Conservation (phyloP, 1,140 invertebrate species). For the Dreissena polymorpha region DNA sequence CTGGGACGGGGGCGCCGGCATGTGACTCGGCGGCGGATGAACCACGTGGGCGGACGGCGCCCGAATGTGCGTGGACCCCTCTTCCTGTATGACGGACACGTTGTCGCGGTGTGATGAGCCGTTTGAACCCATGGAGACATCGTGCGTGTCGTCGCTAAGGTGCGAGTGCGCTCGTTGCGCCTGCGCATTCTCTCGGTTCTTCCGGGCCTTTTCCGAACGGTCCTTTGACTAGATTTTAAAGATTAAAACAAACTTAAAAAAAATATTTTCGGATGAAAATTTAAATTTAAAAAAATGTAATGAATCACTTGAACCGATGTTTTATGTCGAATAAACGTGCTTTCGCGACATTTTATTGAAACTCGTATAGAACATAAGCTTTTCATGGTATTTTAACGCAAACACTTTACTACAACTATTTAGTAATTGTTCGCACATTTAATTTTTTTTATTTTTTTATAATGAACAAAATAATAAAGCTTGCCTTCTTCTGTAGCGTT, state of each 20-base stretch:
- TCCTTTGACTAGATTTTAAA: conserved; percentile 19
- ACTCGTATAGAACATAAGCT: no score
- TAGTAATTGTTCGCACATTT: no score
- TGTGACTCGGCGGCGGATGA: neutral
- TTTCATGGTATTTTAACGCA: no score
- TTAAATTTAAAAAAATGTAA: no score
- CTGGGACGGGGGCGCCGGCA: conserved; percentile 40
- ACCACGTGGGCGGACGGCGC: conserved; percentile 10
- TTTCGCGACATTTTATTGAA: no score
- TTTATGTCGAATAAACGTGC: no score
- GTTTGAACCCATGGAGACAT: conserved; percentile 37
- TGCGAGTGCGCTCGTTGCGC: conserved; percentile 30
- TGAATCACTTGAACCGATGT: no score
- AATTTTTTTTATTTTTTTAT: no score
- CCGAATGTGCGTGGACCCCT: neutral
- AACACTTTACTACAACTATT: no score
- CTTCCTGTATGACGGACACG: conserved; percentile 18
- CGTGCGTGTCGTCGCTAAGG: conserved; percentile 33
- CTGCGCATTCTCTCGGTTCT: conserved; percentile 48
- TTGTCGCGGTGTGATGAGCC: conserved; percentile 34
- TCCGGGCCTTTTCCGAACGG: conserved; percentile 31
- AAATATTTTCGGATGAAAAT: no score
- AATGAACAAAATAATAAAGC: neutral
- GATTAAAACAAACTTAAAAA: no score
- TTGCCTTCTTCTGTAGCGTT: conserved; percentile 40